Base-by-base conservation (phyloP, 1,140 invertebrate species). In the Hydropsyche tenuis region DNA sequence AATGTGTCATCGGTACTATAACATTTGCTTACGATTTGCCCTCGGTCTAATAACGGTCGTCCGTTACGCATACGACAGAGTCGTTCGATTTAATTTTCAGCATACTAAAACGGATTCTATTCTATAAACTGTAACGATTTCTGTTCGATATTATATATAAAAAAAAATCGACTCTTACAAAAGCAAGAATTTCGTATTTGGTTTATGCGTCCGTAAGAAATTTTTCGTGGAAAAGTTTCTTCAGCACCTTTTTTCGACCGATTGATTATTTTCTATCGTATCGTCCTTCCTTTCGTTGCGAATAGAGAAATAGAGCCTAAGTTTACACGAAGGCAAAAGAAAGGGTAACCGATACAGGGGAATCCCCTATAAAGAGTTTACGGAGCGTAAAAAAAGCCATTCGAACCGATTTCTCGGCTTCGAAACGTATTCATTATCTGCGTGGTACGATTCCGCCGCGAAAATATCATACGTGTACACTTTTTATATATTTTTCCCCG, bases 341-440 rank as follows among this genome's bases (percentile, higher is more conserved):
- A 60, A 60, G 23, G 48, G 23, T 60, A 60, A 60, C 56, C 14
- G 23, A 60, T 60, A 23, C 14, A 3, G 20, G 22, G n/a, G 56
- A 53, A 18, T 53, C 30, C 48, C 16, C 20, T 25, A 27, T 25
- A 60, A 25, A 60, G 23, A 60, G 56, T 25, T 27, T 60, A 60
- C 22, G 9, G 22, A 60, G 23, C 56, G 23, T 60, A 3, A 60
- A 56, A 56, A 60, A 48, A 16, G 45, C 20, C 22, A 27, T 60
- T 56, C 56, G 56, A 25, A 27, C 56, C 56, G 14, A 60, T 14
- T 60, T 60, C 23, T 5, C 22, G 56, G n/a, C 14, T 18, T 25
- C 18, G 56, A 12, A 60, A 11, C 56, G 12, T 18, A 60, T 60
- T 60, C 22, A 60, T 60, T 25, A 60, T 60, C 56, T 25, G 22